Percentiles rank a stretch among this genome's conserved stretches.
These are phyloP conservation scores for Pilophorus perplexus DNA, from an alignment of 2,888 invertebrate species.

Conservation along the genomic window DNA sequence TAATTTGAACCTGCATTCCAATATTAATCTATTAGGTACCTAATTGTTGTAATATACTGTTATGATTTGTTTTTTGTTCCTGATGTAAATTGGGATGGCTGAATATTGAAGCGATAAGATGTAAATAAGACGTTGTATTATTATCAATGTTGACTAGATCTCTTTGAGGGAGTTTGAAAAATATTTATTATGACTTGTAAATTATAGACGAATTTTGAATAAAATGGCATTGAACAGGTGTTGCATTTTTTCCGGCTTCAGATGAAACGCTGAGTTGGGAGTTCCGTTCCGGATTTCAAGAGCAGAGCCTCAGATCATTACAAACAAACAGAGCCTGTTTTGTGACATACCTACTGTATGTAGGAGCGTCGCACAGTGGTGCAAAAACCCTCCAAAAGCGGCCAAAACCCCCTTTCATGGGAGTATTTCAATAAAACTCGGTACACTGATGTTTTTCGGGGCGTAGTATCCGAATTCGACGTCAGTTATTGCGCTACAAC, in stretches of 20 bases:
- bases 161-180: constrained; percentile 6
- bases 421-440: too few species aligned
- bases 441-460: too few species aligned
- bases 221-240: neutral
- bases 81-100: neutral
- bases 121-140: constrained; percentile 20
- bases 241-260: neutral
- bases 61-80: constrained; percentile 15
- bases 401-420: too few species aligned
- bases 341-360: too few species aligned
- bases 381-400: too few species aligned
- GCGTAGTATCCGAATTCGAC: too few species aligned
- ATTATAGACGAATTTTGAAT: constrained; percentile 17
- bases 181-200: constrained; percentile 19
- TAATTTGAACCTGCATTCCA: constrained; percentile 9
- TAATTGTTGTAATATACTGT: constrained; percentile 4
- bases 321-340: too few species aligned
- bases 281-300: too few species aligned
- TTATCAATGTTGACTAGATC: constrained; percentile 27
- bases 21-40: constrained; percentile 4
- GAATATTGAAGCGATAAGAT: neutral
- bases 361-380: too few species aligned
- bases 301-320: too few species aligned
- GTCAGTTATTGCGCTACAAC: too few species aligned
- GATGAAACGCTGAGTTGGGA: too few species aligned